phyloP scores from a whole-genome alignment of 2,888 invertebrate species.

The Cheilosia pagana region DNA sequence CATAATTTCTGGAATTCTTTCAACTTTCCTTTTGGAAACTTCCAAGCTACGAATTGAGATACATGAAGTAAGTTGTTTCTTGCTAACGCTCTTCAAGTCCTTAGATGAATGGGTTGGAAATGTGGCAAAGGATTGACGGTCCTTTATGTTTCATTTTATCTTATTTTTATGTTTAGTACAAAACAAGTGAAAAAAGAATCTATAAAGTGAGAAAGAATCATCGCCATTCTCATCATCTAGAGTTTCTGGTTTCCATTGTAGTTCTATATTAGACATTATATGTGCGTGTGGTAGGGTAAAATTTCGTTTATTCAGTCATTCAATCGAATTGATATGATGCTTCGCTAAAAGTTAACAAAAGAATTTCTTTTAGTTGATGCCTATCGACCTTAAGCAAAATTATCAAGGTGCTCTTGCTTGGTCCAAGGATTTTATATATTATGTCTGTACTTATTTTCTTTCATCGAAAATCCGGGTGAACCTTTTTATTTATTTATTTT shows the following conservation, averaged over 20 bases:
- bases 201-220: conserved; percentile 22
- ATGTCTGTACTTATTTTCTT: neutral
- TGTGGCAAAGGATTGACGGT: conserved; percentile 4
- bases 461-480: conserved; percentile 22
- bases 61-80: conserved; percentile 25
- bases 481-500: conserved; percentile 3
- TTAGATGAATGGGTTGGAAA: conserved; percentile 12
- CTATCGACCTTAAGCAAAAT: neutral
- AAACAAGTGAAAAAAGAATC: conserved; percentile 10
- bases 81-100: conserved; percentile 14
- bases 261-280: conserved; percentile 1
- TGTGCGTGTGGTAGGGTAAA: neutral
- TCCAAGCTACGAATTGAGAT: conserved; percentile 2
- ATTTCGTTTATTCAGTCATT: conserved; percentile 41
- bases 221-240: conserved; percentile 31
- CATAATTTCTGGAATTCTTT: conserved; percentile 35
- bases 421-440: conserved; percentile 15
- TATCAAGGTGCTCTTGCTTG: conserved; percentile 23
- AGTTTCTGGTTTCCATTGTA: conserved; percentile 19
- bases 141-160: neutral
- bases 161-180: neutral
- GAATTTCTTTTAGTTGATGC: conserved; percentile 23
- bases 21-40: conserved; percentile 7
- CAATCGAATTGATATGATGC: conserved; percentile 38
- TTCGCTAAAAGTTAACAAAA: conserved; percentile 42